Conservation (phyloP, 1,140 invertebrate genomes). For the Leptopilina boulardi region DNA sequence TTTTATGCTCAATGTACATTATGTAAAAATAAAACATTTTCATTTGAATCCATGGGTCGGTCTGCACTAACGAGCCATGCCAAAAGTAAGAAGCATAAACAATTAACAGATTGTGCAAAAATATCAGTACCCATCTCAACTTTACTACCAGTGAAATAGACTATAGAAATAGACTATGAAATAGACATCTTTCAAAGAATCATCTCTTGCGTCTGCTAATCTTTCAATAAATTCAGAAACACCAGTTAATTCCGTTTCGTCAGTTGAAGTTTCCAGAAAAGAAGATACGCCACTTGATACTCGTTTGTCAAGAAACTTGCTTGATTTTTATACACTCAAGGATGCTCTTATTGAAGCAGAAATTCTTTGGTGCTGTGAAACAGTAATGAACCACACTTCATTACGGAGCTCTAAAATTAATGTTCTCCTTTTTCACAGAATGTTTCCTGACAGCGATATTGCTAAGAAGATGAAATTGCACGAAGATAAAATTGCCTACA, state of each 20-base stretch:
- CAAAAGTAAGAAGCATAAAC: too few relatives aligned
- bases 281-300: neutral
- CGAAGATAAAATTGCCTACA: constrained; percentile 40
- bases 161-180: too few relatives aligned
- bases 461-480: constrained; percentile 42
- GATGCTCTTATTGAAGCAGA: neutral
- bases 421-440: constrained; percentile 35
- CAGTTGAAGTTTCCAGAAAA: neutral
- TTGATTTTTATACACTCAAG: neutral
- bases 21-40: neutral
- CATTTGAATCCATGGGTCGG: neutral
- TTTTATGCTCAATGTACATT: neutral
- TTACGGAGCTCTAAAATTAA: neutral
- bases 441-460: constrained; percentile 39
- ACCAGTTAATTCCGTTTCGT: neutral
- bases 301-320: constrained; percentile 4
- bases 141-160: neutral
- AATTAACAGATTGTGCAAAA: too few relatives aligned
- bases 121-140: neutral
- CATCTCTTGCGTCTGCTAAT: neutral
- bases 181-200: neutral
- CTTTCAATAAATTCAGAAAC: neutral
- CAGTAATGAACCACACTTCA: neutral
- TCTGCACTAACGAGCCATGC: neutral
- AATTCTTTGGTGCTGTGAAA: neutral